Percentiles rank a stretch among this genome's conserved stretches.
Evolutionary conservation across 2,113 vertebrate genomes (phyloP).

Genomic region (Pteruthius melanotis): DNA sequence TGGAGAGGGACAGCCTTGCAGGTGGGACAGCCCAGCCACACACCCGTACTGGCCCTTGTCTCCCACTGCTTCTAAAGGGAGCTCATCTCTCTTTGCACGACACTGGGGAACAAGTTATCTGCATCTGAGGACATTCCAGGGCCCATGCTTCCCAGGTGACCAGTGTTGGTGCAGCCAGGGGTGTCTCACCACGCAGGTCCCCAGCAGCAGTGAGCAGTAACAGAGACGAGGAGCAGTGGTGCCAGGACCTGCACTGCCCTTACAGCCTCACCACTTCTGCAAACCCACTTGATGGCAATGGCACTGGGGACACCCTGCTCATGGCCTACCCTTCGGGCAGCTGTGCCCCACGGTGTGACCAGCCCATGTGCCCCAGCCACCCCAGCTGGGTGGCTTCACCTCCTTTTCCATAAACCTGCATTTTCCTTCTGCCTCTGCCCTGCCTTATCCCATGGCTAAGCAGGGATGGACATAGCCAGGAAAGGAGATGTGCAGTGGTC

Average conservation of each 20-base stretch:
- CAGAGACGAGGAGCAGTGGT: neutral
- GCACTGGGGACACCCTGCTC: neutral
- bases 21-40: neutral
- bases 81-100: neutral
- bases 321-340: accelerated
- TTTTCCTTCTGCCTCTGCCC: neutral
- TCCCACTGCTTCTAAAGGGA: neutral
- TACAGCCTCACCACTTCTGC: neutral
- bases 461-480: neutral
- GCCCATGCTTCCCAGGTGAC: neutral
- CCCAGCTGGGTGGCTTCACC: neutral
- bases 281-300: accelerated
- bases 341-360: neutral
- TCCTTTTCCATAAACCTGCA: neutral
- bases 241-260: neutral
- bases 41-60: accelerated
- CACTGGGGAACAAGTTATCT: neutral
- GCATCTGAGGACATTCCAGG: neutral
- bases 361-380: neutral
- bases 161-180: accelerated
- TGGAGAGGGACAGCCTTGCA: neutral
- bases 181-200: neutral
- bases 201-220: neutral
- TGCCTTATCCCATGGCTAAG: neutral
- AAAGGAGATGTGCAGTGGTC: neutral